Evolutionary conservation across 2,888 invertebrate species (phyloP), one percentile per base, ranked within the genome.

Genomic region (Argyresthia goedartella): DNA sequence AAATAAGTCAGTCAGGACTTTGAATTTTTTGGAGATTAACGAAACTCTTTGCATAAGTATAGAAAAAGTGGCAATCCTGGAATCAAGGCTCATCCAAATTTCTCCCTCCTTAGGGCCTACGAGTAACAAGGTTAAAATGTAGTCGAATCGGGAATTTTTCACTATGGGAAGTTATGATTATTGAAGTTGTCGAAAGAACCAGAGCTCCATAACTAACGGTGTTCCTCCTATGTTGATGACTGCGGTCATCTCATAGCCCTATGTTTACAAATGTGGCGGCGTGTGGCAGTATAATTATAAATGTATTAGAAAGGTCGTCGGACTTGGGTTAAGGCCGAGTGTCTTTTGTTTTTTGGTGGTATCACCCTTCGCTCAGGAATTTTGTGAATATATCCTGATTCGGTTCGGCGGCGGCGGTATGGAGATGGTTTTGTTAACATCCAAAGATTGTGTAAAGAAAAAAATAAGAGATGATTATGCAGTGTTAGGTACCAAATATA

Each of bases 231-330:
- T 25, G 39, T 39, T 11, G 39, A 9, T 39, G 3, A 39, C 8
- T 6, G 39, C 39, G 39, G n/a, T 39, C 10, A 39, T n/a, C 39
- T 3, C 39, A 9, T n/a, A 11, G 39, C 39, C 39, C 70, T 69
- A 65, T 81, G 79, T 82, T 81, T 81, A 82, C 81, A 75, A 74
- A 76, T 73, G 71, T 66, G 1, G 15, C 65, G 60, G 59, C 66
- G 63, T 58, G 60, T 60, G 60, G 63, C 56, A 60, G 57, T 81
- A 70, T 81, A 86, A 86, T 86, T 86, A 86, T 84, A 86, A 86
- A 77, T 69, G 71, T 76, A 85, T 86, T 84, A 86, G 82, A 72
- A 71, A 71, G 85, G 81, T 84, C 84, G 75, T 65, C 58, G 81
- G 56, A 69, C 84, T 61, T 55, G 56, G 76, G 76, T 75, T 72